Evolutionary conservation across 2,113 vertebrate species (phyloP).

Genomic region (Rousettus leschenaultii): DNA sequence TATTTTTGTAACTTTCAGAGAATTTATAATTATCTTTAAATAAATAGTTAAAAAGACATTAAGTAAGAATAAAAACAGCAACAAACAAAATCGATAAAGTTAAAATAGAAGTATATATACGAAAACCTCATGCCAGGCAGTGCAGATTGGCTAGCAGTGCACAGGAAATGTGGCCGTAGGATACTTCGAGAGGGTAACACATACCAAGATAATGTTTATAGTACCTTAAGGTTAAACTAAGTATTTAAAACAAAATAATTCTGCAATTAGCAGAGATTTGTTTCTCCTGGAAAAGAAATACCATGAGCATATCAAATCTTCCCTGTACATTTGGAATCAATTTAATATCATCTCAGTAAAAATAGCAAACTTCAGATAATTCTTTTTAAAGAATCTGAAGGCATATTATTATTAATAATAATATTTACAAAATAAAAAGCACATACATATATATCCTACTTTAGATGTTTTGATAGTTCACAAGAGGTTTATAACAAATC

Average conservation of each 20-base stretch:
- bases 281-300: background rate
- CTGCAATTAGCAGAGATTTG: background rate
- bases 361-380: background rate
- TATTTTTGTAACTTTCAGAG: background rate
- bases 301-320: background rate
- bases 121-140: background rate
- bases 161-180: background rate
- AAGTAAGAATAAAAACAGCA: background rate
- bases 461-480: background rate
- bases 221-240: background rate
- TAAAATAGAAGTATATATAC: background rate
- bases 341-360: background rate
- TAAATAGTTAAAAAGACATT: background rate
- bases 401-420: background rate
- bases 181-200: background rate
- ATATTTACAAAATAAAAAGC: background rate
- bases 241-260: background rate
- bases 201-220: background rate
- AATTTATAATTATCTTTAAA: background rate
- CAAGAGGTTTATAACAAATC: background rate
- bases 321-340: background rate
- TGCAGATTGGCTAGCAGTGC: background rate
- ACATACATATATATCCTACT: fast-evolving
- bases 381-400: background rate
- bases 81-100: background rate